Conservation (phyloP, 2,888 invertebrate species). For the Agrochola lota region DNA sequence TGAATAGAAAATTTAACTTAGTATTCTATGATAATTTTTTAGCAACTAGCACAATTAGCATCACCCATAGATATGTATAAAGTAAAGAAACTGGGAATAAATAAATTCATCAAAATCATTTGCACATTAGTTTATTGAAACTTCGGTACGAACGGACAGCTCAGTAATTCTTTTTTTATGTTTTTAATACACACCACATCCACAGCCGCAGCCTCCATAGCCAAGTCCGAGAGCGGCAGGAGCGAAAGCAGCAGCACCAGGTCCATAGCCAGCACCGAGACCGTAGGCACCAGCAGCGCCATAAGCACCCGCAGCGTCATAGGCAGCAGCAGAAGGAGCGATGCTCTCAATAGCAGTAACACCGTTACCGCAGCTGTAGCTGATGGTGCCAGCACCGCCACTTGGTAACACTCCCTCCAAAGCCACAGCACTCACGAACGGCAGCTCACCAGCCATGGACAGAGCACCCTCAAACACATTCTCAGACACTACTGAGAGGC, state of each 20-base stretch:
- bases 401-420: constrained; percentile 46
- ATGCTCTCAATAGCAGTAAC: background rate
- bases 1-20: too few species aligned
- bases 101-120: background rate
- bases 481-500: constrained; percentile 59
- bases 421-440: constrained; percentile 53
- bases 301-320: background rate
- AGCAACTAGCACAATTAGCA: too few species aligned
- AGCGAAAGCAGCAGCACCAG: constrained; percentile 1
- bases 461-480: constrained; percentile 58
- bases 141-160: background rate
- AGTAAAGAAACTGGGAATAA: too few species aligned
- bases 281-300: background rate
- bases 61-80: too few species aligned
- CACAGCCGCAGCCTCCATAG: constrained; percentile 2
- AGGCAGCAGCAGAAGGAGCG: background rate
- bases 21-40: too few species aligned
- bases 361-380: background rate
- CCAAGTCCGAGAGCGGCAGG: constrained; percentile 13
- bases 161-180: too few species aligned
- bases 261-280: constrained; percentile 12
- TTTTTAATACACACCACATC: background rate
- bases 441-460: constrained; percentile 55
- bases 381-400: constrained; percentile 46
- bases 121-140: background rate